Evolutionary conservation across 2,113 vertebrate species (phyloP).

Genomic region (Oryzias curvinotus): DNA sequence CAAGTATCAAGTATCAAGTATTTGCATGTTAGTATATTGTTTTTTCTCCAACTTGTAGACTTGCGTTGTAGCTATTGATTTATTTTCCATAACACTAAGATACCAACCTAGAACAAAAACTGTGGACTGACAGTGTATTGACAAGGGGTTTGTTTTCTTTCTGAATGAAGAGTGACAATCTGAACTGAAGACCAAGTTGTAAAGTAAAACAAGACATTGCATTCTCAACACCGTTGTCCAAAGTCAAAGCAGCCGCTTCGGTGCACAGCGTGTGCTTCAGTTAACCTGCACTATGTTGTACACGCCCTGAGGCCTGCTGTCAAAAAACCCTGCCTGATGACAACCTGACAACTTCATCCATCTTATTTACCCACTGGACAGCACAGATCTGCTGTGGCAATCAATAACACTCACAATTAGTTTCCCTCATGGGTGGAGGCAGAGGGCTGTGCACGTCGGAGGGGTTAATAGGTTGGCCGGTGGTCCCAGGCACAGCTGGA

Average conservation of each 20-base stretch:
- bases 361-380: slow-evolving; percentile 76
- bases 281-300: slow-evolving; percentile 65
- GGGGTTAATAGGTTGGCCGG: slow-evolving; percentile 20
- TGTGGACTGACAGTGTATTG: no score
- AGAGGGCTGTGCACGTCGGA: slow-evolving; percentile 26
- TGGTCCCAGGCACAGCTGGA: slow-evolving; percentile 65
- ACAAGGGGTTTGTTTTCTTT: no score
- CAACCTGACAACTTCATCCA: slow-evolving; percentile 79
- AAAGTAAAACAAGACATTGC: slow-evolving; percentile 34
- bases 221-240: slow-evolving; percentile 35
- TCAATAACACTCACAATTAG: slow-evolving; percentile 81
- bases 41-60: no score
- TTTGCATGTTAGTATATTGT: no score
- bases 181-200: neutral
- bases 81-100: no score
- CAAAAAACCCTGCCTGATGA: slow-evolving; percentile 71
- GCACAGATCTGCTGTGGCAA: slow-evolving; percentile 64
- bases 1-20: no score
- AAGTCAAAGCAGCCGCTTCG: slow-evolving; percentile 57
- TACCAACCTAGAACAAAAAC: no score
- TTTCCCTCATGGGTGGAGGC: slow-evolving; percentile 55
- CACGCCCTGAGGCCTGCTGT: slow-evolving; percentile 62
- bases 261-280: slow-evolving; percentile 34
- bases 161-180: no score
- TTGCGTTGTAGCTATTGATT: no score